Percentiles rank a stretch among this genome's conserved stretches.
Evolutionary conservation across 2,888 invertebrate species (phyloP).

Genomic region (Euclidia mi): DNA sequence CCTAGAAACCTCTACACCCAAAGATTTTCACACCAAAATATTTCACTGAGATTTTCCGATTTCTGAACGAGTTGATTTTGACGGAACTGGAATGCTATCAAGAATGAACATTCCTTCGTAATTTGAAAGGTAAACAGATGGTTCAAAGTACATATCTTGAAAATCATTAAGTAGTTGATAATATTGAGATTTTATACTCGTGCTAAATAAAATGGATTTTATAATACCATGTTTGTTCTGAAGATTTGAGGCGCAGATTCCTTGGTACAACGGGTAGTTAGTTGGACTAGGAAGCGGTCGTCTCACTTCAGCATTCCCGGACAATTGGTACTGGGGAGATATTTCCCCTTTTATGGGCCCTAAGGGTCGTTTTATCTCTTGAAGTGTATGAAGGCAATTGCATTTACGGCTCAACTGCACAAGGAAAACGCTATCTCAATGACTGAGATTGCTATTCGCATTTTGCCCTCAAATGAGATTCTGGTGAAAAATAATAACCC

Average conservation of each 20-base stretch:
- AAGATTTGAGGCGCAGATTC: too few species aligned
- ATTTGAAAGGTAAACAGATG: not conserved
- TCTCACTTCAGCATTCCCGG: slow-evolving; percentile 9
- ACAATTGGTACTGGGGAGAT: not conserved
- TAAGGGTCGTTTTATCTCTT: slow-evolving; percentile 7
- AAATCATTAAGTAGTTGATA: not conserved
- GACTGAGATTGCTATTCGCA: not conserved
- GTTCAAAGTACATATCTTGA: slow-evolving; percentile 5
- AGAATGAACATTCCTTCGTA: too few species aligned
- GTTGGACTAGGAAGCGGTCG: not conserved
- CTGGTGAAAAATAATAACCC: slow-evolving; percentile 13
- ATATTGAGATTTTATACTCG: slow-evolving; percentile 9
- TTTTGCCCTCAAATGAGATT: not conserved
- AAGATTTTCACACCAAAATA: slow-evolving; percentile 33
- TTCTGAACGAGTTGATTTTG: slow-evolving; percentile 22
- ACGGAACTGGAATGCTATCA: not conserved
- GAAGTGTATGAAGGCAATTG: slow-evolving; percentile 16
- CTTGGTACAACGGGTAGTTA: not conserved
- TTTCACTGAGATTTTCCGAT: slow-evolving; percentile 27
- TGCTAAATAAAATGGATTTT: not conserved
- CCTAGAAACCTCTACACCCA: slow-evolving; percentile 28
- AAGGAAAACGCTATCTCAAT: slow-evolving; percentile 2
- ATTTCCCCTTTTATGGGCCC: slow-evolving; percentile 14
- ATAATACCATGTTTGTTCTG: too few species aligned
- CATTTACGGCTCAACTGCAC: slow-evolving; percentile 19